These are phyloP conservation scores for Athalia circularis DNA, from an alignment of 2,888 invertebrate species.

Conservation along the genomic window DNA sequence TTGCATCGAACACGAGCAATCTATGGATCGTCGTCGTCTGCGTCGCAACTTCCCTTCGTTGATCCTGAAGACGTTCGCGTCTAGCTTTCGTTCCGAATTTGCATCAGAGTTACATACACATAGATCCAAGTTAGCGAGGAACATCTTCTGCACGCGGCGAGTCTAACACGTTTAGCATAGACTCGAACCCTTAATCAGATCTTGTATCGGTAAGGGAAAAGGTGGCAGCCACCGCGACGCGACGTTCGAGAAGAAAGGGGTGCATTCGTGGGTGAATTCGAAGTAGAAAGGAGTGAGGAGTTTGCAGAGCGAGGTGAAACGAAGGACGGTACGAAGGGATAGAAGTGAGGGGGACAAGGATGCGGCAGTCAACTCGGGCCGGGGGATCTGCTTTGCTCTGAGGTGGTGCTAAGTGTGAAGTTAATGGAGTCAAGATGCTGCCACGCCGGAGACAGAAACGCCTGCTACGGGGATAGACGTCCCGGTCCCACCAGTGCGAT, in stretches of 20 bases:
- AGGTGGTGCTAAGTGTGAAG: conserved; percentile 72
- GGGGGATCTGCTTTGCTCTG: conserved; percentile 50
- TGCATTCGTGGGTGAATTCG: conserved; percentile 6
- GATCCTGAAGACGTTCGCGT: background rate
- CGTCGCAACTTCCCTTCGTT: conserved; percentile 61
- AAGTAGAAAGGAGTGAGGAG: conserved; percentile 44
- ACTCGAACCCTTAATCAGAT: conserved; percentile 74
- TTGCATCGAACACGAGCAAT: too few species aligned
- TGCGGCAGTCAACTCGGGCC: background rate
- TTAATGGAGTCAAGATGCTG: conserved; percentile 73
- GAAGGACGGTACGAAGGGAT: background rate
- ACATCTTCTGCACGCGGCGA: conserved; percentile 53
- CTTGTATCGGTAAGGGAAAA: conserved; percentile 62
- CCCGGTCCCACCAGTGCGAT: conserved; percentile 15
- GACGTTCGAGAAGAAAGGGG: conserved; percentile 16
- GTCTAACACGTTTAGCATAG: conserved; percentile 73
- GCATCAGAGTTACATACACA: conserved; percentile 63
- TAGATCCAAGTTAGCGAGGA: conserved; percentile 29
- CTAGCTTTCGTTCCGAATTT: conserved; percentile 68
- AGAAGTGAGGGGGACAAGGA: conserved; percentile 12
- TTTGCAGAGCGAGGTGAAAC: conserved; percentile 51
- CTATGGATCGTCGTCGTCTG: conserved; percentile 64
- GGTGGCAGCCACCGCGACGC: background rate
- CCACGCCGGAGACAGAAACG: conserved; percentile 46
- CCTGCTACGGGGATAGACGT: conserved; percentile 44